phyloP scores from a whole-genome alignment of 2,888 invertebrate genomes.

The Rhimphoctona megacephalus region DNA sequence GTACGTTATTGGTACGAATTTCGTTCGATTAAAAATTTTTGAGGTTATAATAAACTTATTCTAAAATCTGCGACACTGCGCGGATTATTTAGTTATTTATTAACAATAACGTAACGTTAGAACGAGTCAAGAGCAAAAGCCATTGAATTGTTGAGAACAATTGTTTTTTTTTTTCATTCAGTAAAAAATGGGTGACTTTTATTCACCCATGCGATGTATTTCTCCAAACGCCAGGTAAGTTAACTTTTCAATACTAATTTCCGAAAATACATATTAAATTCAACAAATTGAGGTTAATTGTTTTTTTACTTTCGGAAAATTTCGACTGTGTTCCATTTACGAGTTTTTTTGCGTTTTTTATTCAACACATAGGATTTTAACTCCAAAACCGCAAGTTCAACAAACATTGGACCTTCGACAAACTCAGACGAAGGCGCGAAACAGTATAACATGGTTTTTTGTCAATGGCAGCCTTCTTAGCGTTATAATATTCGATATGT shows the following conservation, averaged over 20 bases:
- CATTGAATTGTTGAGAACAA: neutral
- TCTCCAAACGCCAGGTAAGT: constrained; percentile 81
- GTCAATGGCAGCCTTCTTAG: constrained; percentile 87
- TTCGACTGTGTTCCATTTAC: neutral
- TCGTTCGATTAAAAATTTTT: neutral
- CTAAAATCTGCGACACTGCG: neutral
- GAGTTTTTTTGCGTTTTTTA: neutral
- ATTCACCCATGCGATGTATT: constrained; percentile 80
- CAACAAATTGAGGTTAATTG: neutral
- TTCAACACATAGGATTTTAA: constrained; percentile 76
- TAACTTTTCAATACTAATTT: neutral
- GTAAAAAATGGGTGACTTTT: constrained; percentile 78
- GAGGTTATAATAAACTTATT: constrained; percentile 42
- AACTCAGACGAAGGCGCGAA: constrained; percentile 85
- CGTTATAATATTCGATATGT: constrained; percentile 88
- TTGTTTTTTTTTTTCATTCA: neutral
- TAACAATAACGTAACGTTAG: neutral
- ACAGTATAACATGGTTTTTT: constrained; percentile 87
- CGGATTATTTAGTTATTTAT: neutral
- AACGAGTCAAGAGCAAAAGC: neutral
- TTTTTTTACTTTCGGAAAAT: neutral
- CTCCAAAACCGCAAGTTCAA: constrained; percentile 85
- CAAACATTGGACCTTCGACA: constrained; percentile 86
- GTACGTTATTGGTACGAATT: neutral
- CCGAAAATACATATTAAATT: neutral